Evolutionary conservation across 1,140 invertebrate genomes (phyloP), one percentile per base, ranked within the genome.

Genomic region (Zaprionus africanus): DNA sequence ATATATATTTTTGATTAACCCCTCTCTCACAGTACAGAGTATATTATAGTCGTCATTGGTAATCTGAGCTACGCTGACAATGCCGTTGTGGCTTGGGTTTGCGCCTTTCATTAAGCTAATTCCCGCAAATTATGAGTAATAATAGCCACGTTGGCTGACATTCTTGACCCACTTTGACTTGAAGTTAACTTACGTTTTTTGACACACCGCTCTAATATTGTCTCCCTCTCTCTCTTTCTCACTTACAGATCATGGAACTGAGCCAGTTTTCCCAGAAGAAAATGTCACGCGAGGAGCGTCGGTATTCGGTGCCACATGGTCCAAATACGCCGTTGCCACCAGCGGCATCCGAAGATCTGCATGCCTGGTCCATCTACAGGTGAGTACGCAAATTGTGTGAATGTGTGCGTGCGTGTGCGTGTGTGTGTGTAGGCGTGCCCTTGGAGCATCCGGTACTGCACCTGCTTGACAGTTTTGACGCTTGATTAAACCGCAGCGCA

Each of bases 301-400:
- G 97, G 80, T 97, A 97, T 93, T 97, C 96, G 17, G 96, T 97
- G 91, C 96, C 96, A 7, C 81, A 95, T 95, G 93, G 94, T 95
- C 68, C 93, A 93, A 92, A 93, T 93, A 93, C 94, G 93, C 93
- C 94, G 93, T 92, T 96, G 95, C 83, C 95, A 94, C 73, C 94
- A 94, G 85, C 95, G 95, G 93, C 93, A 91, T 97, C 96, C 28
- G 97, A 98, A 91, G 97, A 99, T 93, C 94, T 98, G 61, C 98
- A 99, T 93, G 98, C 98, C 56, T 99, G 98, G 98, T 98, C 97
- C 60, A 98, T 99, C 90, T 99, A 98, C 93, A 96, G 96, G 96
- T 97, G 93, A 92, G 76, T 80, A 17, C 36, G 66, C 43, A 46
- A 26, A 46, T 22, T 34, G 24, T 34, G 0, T 3, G 0, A 11